Evolutionary conservation across 2,113 vertebrate genomes (phyloP).

Genomic region (Pluvianellus socialis): DNA sequence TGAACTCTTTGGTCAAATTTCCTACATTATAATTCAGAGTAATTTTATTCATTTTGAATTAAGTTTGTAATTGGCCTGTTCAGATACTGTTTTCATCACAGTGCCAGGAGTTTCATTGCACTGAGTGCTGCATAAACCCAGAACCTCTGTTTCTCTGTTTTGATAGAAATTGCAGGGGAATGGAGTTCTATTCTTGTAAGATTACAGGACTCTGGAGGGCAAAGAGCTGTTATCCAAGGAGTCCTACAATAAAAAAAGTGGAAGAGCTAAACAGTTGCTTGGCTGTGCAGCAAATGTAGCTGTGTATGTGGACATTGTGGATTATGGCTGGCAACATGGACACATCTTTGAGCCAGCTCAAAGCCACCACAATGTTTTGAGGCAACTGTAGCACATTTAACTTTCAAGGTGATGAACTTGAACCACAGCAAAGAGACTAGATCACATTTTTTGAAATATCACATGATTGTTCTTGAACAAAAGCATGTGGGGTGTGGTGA

Average conservation of each 20-base stretch:
- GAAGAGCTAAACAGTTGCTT: not conserved
- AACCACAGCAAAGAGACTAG: not conserved
- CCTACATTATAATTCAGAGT: not conserved
- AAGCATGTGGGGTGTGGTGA: accelerated
- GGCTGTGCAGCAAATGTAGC: not conserved
- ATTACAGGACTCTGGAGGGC: accelerated
- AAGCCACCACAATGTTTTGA: not conserved
- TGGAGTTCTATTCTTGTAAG: not conserved
- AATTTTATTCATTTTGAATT: not conserved
- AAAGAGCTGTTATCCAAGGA: not conserved
- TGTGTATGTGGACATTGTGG: not conserved
- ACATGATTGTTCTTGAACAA: not conserved
- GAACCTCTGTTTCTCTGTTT: not conserved
- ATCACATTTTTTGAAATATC: not conserved
- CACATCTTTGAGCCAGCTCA: not conserved
- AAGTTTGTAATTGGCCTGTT: not conserved
- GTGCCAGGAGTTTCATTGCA: not conserved
- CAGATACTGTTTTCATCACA: not conserved
- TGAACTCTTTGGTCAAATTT: not conserved
- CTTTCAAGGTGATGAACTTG: not conserved
- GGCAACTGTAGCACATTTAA: not conserved
- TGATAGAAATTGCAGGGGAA: not conserved
- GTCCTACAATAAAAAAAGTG: not conserved
- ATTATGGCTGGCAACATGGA: not conserved
- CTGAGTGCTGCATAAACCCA: not conserved